Base-by-base conservation (phyloP, 2,113 vertebrate species). In the Percopsis transmontana region DNA sequence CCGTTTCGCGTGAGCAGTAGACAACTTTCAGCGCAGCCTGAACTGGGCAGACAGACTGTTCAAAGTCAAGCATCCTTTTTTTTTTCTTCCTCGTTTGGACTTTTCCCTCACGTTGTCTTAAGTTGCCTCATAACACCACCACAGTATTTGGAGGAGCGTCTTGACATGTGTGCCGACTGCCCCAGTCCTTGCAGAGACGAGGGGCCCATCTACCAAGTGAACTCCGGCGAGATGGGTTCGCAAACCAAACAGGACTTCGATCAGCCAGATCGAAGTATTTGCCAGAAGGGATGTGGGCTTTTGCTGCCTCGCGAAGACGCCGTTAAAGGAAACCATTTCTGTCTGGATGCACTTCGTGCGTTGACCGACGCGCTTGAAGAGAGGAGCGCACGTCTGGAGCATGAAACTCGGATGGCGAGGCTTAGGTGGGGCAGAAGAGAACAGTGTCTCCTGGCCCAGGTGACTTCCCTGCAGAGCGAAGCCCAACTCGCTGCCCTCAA, bases 401-500 rank as follows among this genome's bases (percentile, higher is more conserved):
- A 81, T 2, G 76, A 86, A 65, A 70, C 77, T 69, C 85, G 76
- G 65, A 70, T 77, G 70, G 84, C 77, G 63, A 81, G 86, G 41
- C 72, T 85, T 72, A 81, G 86, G 74, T 89, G 91, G 91, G 87
- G 90, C 79, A 40, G 78, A 70, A 77, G 86, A 52, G 91, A 94
- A 77, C 83, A 84, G 86, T 58, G 76, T 38, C 90, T 92, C 55
- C 66, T 89, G 19, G 90, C 87, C 54, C 93, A 89, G 89, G 89
- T 93, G 48, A 68, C 84, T 0, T 16, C 48, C 1, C 91, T 93
- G 41, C 93, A 94, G 87, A 91, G 77, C 87, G 77, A 93, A 88
- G 91, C 90, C 84, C 89, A 90, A 84, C 92, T 96, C 21, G 60
- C 87, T 11, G 91, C 91, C 18, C 89, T 91, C 47, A 67, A 79